phyloP scores from a whole-genome alignment of 35 echinoderm and acorn worm genomes.

The Ophiothrix spiculata region DNA sequence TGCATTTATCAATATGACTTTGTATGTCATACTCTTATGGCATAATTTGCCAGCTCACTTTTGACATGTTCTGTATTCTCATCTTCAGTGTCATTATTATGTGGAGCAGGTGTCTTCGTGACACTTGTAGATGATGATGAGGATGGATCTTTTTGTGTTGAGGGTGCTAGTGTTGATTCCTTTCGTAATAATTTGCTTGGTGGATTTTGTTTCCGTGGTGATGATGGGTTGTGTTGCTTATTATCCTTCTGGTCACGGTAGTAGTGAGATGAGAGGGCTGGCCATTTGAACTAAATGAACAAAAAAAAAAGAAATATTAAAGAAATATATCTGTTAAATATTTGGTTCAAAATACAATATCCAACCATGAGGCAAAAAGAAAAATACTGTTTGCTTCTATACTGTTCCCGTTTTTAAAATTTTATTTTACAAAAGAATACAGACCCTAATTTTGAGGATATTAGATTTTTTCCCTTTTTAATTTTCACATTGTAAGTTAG shows the following conservation, averaged over 20 bases:
- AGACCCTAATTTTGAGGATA: too few species aligned
- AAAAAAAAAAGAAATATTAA: not conserved
- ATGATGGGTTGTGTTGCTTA: slow-evolving; percentile 11
- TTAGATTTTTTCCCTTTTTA: too few species aligned
- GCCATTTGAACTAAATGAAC: slow-evolving; percentile 32
- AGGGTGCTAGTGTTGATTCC: not conserved
- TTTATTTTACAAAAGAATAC: too few species aligned
- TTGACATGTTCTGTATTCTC: too few species aligned
- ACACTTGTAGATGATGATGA: not conserved
- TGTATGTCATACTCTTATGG: not conserved
- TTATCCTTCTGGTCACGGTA: slow-evolving; percentile 43
- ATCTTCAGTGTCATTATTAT: too few species aligned
- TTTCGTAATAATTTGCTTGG: not conserved
- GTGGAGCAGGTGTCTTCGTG: not conserved
- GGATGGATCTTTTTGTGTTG: not conserved
- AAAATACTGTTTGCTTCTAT: too few species aligned
- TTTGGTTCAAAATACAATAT: too few species aligned
- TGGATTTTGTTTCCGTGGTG: slow-evolving; percentile 19
- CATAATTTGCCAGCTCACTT: not conserved
- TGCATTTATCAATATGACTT: too few species aligned
- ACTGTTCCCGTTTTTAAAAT: too few species aligned
- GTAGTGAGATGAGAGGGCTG: slow-evolving; percentile 13
- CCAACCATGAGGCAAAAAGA: too few species aligned
- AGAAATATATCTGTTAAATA: too few species aligned
- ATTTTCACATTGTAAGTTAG: too few species aligned